A percentile compares a stretch with the other conserved stretches of the same genome.
Conservation (phyloP, 2,888 invertebrate genomes). For the Troides aeacus region DNA sequence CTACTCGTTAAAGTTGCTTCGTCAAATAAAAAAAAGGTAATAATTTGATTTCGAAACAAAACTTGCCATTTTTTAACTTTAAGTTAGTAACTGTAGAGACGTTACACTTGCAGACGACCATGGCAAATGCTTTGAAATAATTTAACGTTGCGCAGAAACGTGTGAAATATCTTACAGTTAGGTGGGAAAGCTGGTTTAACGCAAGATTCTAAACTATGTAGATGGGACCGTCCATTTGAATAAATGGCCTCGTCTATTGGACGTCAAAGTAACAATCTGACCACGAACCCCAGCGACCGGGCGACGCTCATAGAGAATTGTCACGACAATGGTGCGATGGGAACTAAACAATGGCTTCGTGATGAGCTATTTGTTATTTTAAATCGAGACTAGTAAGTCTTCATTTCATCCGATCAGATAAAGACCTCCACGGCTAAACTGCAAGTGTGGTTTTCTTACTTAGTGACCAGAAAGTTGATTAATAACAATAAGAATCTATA, state of each 20-base stretch:
- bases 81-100: not conserved
- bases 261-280: conserved; percentile 27
- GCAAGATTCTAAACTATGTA: conserved; percentile 29
- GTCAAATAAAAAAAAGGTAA: not conserved
- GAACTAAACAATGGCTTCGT: conserved; percentile 15
- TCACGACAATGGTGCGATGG: conserved; percentile 25
- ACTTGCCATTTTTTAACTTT: not conserved
- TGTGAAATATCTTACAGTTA: conserved; percentile 24
- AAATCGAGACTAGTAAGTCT: conserved; percentile 10
- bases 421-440: not conserved
- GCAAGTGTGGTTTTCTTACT: not conserved
- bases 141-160: conserved; percentile 19
- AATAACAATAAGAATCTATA: too few relatives aligned
- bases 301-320: conserved; percentile 18
- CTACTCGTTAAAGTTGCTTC: not conserved
- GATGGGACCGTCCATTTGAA: conserved; percentile 31
- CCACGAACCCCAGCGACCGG: conserved; percentile 16
- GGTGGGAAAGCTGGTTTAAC: conserved; percentile 11
- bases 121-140: conserved; percentile 20
- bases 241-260: conserved; percentile 27
- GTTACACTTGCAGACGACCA: conserved; percentile 6
- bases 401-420: not conserved
- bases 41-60: not conserved
- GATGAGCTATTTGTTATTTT: conserved; percentile 19
- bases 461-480: too few relatives aligned